Percentiles rank a stretch among this genome's conserved stretches.
Evolutionary conservation across 2,888 invertebrate genomes (phyloP).

Genomic region (Melinaea marsaeus): DNA sequence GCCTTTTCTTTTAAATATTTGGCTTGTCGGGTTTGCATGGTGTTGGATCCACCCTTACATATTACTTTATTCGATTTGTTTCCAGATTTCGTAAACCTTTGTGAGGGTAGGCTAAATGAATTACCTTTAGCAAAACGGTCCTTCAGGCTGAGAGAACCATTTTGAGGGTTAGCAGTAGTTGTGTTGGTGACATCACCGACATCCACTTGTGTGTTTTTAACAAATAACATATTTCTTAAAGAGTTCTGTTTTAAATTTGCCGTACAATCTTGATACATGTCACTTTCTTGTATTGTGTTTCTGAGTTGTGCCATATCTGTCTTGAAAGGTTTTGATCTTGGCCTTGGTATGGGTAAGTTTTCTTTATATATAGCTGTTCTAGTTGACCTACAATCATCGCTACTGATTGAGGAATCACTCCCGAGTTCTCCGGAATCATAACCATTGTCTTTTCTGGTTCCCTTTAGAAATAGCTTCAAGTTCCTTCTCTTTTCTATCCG

Average conservation of each 20-base stretch:
- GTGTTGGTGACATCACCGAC: slow-evolving; percentile 5
- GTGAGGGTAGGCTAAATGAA: slow-evolving; percentile 48
- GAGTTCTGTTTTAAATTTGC: slow-evolving; percentile 42
- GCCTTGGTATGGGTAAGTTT: slow-evolving; percentile 36
- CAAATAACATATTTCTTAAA: slow-evolving; percentile 41
- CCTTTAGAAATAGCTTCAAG: slow-evolving; percentile 43
- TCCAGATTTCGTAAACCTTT: slow-evolving; percentile 52
- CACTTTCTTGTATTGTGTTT: slow-evolving; percentile 39
- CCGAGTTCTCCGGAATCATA: slow-evolving; percentile 59
- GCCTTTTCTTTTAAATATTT: slow-evolving; percentile 7
- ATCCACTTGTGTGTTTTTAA: slow-evolving; percentile 23
- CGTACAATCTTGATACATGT: slow-evolving; percentile 44
- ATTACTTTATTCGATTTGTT: slow-evolving; percentile 7
- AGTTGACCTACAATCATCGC: slow-evolving; percentile 54
- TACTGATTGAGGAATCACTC: slow-evolving; percentile 60
- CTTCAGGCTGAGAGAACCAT: slow-evolving; percentile 39
- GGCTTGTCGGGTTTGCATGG: slow-evolving; percentile 8
- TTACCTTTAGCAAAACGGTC: slow-evolving; percentile 50
- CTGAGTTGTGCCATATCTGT: slow-evolving; percentile 39
- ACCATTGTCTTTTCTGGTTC: slow-evolving; percentile 42
- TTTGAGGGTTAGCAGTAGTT: slow-evolving; percentile 12
- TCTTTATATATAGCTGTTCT: slow-evolving; percentile 41
- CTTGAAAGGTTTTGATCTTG: slow-evolving; percentile 44
- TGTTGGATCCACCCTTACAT: background rate
- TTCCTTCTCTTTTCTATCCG: slow-evolving; percentile 53